phyloP scores from a whole-genome alignment of 1,140 invertebrate species.

The Vanessa tameamea region DNA sequence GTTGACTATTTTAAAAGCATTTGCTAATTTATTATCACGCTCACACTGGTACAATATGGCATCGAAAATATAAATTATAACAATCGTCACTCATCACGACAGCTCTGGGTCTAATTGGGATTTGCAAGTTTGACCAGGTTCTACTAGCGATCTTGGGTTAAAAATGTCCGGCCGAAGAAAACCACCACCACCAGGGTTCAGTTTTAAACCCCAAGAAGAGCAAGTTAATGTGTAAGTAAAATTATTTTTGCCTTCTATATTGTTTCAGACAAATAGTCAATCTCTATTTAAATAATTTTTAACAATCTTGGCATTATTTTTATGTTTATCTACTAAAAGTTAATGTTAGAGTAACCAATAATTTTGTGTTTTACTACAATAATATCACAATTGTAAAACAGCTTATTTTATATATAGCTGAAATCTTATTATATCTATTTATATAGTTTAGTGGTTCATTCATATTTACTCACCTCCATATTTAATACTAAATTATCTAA shows the following conservation, averaged over 20 bases:
- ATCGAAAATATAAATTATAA: conserved; percentile 30
- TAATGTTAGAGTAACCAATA: neutral
- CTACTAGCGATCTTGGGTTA: conserved; percentile 16
- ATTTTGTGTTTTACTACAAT: neutral
- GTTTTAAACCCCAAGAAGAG: conserved; percentile 55
- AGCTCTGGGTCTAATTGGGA: conserved; percentile 34
- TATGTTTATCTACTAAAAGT: conserved; percentile 9
- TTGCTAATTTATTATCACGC: neutral
- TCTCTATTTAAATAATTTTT: neutral
- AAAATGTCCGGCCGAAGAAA: conserved; percentile 67
- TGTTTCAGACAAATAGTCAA: neutral
- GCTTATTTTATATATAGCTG: no score
- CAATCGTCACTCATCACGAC: conserved; percentile 28
- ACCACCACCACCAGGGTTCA: conserved; percentile 58
- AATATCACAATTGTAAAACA: no score
- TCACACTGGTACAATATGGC: conserved; percentile 13
- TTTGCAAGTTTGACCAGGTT: conserved; percentile 31
- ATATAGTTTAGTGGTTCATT: no score
- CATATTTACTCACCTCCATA: no score
- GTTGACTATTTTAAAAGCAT: neutral
- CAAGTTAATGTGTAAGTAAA: conserved; percentile 65
- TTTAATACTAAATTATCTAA: no score
- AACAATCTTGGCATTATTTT: neutral
- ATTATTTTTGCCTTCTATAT: neutral
- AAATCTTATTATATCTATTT: no score